Conservation (phyloP, 1,140 invertebrate species). For the Leptinotarsa undecemlineata region DNA sequence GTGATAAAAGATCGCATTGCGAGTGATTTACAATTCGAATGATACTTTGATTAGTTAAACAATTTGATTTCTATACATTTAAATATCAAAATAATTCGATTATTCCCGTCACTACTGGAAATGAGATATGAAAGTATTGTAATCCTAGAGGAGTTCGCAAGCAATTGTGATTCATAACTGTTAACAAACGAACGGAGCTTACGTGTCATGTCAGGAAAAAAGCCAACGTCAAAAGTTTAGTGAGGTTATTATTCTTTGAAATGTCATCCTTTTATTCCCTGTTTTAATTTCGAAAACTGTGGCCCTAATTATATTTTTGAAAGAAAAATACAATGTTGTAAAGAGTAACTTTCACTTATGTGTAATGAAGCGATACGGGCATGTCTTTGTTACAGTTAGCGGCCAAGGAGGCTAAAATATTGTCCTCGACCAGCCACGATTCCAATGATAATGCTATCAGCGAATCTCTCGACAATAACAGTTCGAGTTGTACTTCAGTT, state of each 20-base stretch:
- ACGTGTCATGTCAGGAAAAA: not conserved
- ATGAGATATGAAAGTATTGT: no score
- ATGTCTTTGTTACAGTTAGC: constrained; percentile 35
- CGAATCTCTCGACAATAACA: constrained; percentile 6
- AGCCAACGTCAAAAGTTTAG: not conserved
- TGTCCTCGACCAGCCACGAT: constrained; percentile 27
- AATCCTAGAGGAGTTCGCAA: no score
- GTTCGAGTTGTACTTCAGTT: constrained; percentile 27
- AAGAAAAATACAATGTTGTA: not conserved
- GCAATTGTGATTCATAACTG: no score
- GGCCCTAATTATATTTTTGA: not conserved
- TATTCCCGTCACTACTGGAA: not conserved
- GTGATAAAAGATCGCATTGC: no score
- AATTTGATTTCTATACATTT: not conserved
- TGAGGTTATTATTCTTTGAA: constrained; percentile 9
- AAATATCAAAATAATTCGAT: not conserved
- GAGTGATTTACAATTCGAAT: no score
- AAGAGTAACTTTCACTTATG: constrained; percentile 16
- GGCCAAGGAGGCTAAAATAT: constrained; percentile 28
- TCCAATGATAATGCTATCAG: constrained; percentile 35
- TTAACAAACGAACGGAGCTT: no score
- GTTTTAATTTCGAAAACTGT: not conserved
- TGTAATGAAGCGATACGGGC: constrained; percentile 34
- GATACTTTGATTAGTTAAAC: no score
- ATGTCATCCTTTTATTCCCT: not conserved